A percentile compares a stretch with the other conserved stretches of the same genome.
Conservation (phyloP, 2,113 vertebrate species). For the Danio rerio region GRCz12tu NC_133182.1:27281001-27281500, state of each 20-base stretch:
- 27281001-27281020: slow-evolving; percentile 96
- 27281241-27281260: slow-evolving; percentile 90
- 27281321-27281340: slow-evolving; percentile 79
- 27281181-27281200: slow-evolving; percentile 85
- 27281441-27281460: slow-evolving; percentile 54
- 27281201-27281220: slow-evolving; percentile 84
- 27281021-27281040: slow-evolving; percentile 95
- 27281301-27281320: slow-evolving; percentile 87
- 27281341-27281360: slow-evolving; percentile 79
- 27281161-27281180: slow-evolving; percentile 70
- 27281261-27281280: slow-evolving; percentile 88
- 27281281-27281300: slow-evolving; percentile 85
- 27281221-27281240: slow-evolving; percentile 93
- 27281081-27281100: slow-evolving; percentile 88
- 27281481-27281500: slow-evolving; percentile 37
- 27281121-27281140: slow-evolving; percentile 78
- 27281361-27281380: slow-evolving; percentile 16
- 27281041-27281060: slow-evolving; percentile 88
- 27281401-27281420: slow-evolving; percentile 52
- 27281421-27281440: slow-evolving; percentile 58
- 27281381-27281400: slow-evolving; percentile 49
- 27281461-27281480: slow-evolving; percentile 50
- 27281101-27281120: slow-evolving; percentile 99
- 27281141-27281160: slow-evolving; percentile 77
- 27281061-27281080: slow-evolving; percentile 99